These are phyloP conservation scores for Ispidina lecontei DNA, from an alignment of 2,797 vertebrate genomes.

Conservation along the genomic window DNA sequence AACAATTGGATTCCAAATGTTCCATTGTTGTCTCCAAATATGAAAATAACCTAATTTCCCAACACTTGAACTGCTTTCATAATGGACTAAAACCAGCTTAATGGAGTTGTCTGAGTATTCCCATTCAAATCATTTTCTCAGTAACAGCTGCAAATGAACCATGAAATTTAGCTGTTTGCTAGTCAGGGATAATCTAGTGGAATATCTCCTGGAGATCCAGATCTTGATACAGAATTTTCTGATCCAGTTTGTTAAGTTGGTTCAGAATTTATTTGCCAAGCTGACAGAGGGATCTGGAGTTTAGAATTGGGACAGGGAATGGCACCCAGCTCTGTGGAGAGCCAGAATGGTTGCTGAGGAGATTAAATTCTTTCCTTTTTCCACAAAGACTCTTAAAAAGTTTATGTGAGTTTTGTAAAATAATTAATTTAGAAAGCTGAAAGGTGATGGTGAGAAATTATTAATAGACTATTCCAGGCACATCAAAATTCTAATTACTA, in stretches of 20 bases:
- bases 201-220: conserved; percentile 11
- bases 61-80: conserved; percentile 4
- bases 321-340: background rate
- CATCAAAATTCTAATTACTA: background rate
- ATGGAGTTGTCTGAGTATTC: conserved; percentile 31
- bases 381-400: background rate
- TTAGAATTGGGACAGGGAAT: background rate
- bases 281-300: background rate
- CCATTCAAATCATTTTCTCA: conserved; percentile 20
- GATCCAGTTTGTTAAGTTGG: background rate
- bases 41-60: background rate
- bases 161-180: conserved; percentile 48
- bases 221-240: background rate
- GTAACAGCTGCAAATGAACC: conserved; percentile 30
- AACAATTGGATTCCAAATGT: conserved; percentile 9
- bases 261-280: background rate
- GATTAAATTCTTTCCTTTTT: background rate
- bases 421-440: background rate
- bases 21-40: conserved; percentile 1
- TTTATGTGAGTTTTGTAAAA: background rate
- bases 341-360: background rate
- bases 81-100: conserved; percentile 10
- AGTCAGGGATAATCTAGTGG: conserved; percentile 15
- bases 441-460: background rate
- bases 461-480: background rate